phyloP scores from a whole-genome alignment of 2,113 vertebrate genomes.

The Cavia aperea region DNA sequence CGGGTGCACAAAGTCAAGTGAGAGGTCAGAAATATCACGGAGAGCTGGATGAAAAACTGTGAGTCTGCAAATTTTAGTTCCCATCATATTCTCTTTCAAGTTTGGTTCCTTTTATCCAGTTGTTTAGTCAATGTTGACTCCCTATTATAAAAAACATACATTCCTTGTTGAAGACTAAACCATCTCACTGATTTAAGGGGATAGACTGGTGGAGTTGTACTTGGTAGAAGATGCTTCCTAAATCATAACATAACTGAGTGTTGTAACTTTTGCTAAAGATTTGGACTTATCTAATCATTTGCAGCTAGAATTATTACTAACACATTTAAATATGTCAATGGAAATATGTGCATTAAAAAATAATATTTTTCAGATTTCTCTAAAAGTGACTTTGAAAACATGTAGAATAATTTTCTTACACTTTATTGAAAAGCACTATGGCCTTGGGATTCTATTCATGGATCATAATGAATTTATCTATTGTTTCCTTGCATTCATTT shows the following conservation, averaged over 20 bases:
- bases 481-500: not conserved
- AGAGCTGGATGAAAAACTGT: not conserved
- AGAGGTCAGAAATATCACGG: not conserved
- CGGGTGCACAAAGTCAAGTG: not conserved
- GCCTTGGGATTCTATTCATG: not conserved
- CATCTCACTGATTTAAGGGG: not conserved
- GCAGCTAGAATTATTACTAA: not conserved
- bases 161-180: not conserved
- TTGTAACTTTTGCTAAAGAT: not conserved
- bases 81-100: not conserved
- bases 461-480: not conserved
- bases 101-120: not conserved
- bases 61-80: not conserved
- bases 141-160: not conserved
- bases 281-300: not conserved
- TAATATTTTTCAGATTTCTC: not conserved
- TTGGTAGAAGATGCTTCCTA: not conserved
- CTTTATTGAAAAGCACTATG: slow-evolving; percentile 13
- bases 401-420: not conserved
- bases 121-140: not conserved
- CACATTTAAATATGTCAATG: not conserved
- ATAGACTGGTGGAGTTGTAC: fast-evolving
- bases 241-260: not conserved
- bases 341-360: not conserved
- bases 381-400: slow-evolving; percentile 15